Conservation (phyloP, 2,888 invertebrate species). For the Ectemnius cavifrons region DNA sequence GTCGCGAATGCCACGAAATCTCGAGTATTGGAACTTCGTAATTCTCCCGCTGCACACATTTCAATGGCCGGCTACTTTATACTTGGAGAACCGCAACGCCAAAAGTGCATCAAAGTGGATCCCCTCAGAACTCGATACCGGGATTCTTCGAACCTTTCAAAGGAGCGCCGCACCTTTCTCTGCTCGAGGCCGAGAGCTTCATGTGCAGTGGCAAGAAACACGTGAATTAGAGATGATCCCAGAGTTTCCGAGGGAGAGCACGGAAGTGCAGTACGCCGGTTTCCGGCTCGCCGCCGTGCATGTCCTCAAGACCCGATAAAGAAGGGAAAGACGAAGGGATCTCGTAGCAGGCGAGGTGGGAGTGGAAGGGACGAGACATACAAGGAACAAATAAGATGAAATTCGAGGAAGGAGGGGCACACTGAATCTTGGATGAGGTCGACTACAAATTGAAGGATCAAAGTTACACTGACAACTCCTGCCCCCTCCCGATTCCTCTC, state of each 20-base stretch:
- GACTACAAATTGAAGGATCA: conserved; percentile 59
- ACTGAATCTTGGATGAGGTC: conserved; percentile 59
- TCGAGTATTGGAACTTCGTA: not conserved
- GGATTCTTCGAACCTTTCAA: too few relatives aligned
- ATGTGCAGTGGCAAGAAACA: conserved; percentile 9
- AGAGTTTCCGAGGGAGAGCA: conserved; percentile 21
- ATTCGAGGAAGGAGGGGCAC: conserved; percentile 17
- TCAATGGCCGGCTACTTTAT: too few relatives aligned
- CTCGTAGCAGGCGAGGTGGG: conserved; percentile 1
- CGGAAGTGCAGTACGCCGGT: conserved; percentile 22
- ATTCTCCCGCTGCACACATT: too few relatives aligned
- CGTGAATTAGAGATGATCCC: conserved; percentile 59
- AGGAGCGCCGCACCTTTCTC: too few relatives aligned
- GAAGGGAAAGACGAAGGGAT: conserved; percentile 29
- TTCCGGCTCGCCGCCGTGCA: conserved; percentile 43
- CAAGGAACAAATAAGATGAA: conserved; percentile 54
- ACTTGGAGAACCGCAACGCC: too few relatives aligned
- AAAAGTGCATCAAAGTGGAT: too few relatives aligned
- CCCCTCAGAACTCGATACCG: too few relatives aligned
- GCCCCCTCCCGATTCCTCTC: not conserved
- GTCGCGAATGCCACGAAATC: too few relatives aligned
- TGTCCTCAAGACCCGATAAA: conserved; percentile 22
- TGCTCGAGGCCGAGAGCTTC: too few relatives aligned
- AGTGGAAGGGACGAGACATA: conserved; percentile 17
- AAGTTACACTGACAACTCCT: conserved; percentile 31